These are phyloP conservation scores for Nematostella vectensis DNA, from an alignment of 92 coral and sea anemone species.

Conservation along the genomic window DNA sequence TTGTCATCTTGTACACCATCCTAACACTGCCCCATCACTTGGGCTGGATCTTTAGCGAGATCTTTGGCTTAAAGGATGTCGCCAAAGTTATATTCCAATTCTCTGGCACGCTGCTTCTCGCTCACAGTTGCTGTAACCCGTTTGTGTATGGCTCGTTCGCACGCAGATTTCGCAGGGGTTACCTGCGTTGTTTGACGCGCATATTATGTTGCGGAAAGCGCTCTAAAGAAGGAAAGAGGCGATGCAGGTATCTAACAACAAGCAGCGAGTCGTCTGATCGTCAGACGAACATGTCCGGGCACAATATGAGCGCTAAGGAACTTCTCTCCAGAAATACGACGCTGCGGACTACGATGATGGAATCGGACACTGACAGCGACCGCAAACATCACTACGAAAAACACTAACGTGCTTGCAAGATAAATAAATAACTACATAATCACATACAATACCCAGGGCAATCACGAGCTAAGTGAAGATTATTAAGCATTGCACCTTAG, in stretches of 20 bases:
- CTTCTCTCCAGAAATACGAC: background rate
- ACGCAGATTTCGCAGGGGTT: background rate
- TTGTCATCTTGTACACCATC: constrained; percentile 1
- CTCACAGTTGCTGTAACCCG: constrained; percentile 4
- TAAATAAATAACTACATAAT: no score
- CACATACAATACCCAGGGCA: no score
- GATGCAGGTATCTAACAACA: background rate
- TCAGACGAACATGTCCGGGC: background rate
- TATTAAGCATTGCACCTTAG: no score
- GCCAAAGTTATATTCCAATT: background rate
- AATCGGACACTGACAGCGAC: no score
- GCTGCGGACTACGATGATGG: background rate
- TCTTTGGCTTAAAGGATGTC: background rate
- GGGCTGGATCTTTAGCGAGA: background rate
- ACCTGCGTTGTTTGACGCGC: background rate
- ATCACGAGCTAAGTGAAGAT: no score
- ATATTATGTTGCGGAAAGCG: background rate
- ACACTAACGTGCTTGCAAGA: no score
- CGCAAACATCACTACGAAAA: no score
- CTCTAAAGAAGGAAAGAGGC: background rate
- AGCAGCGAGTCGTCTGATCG: background rate
- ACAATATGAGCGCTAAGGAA: background rate
- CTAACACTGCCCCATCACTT: background rate
- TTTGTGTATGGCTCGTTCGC: background rate
- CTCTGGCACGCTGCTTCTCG: background rate